phyloP scores from a whole-genome alignment of 2,113 vertebrate species.

The Gallinago media region DNA sequence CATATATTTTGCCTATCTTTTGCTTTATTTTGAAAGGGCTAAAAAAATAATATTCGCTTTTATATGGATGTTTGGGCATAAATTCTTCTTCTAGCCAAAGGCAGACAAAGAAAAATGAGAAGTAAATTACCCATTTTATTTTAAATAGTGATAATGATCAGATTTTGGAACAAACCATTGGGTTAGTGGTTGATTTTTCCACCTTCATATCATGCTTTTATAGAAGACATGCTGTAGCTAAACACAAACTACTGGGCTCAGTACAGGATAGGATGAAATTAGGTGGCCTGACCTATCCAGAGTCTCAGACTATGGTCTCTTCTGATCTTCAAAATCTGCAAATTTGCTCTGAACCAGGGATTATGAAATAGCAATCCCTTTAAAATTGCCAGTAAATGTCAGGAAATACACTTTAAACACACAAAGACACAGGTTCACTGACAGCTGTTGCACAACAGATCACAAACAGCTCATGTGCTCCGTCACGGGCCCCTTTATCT shows the following conservation, averaged over 20 bases:
- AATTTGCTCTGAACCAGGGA: neutral
- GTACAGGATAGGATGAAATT: neutral
- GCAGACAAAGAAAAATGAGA: neutral
- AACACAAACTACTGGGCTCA: neutral
- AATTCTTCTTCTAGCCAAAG: neutral
- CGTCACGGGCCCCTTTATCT: neutral
- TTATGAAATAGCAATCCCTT: constrained; percentile 48
- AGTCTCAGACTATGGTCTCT: neutral
- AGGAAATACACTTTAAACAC: constrained; percentile 13
- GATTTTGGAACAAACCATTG: neutral
- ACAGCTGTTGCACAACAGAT: constrained; percentile 19
- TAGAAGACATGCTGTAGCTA: neutral
- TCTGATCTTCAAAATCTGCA: constrained; percentile 19
- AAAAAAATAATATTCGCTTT: neutral
- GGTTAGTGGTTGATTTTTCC: neutral
- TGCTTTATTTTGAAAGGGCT: neutral
- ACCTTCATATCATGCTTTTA: neutral
- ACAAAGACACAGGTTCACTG: neutral
- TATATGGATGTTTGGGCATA: neutral
- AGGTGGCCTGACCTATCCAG: neutral
- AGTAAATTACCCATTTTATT: neutral
- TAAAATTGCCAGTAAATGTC: constrained; percentile 53
- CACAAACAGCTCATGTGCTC: neutral
- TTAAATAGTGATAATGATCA: neutral
- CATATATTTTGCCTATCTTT: neutral